These are phyloP conservation scores for Xanthorhoe spadicearia DNA, from an alignment of 2,888 invertebrate species.

Conservation along the genomic window DNA sequence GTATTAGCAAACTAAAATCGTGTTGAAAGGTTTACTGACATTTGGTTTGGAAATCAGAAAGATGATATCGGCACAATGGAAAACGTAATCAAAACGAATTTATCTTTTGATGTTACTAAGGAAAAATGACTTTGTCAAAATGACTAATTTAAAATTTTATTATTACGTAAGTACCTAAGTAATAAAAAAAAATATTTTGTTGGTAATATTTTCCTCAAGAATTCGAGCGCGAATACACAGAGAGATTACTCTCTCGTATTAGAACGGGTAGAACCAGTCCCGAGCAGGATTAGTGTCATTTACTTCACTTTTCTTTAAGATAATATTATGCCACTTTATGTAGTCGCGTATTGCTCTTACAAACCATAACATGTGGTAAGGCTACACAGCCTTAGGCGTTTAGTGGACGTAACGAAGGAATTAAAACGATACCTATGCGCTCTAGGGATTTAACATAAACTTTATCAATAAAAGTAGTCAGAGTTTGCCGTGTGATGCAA, in stretches of 20 bases:
- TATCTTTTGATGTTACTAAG: too few species aligned
- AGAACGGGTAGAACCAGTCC: conserved; percentile 43
- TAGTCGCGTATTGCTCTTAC: neutral
- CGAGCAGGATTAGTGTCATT: conserved; percentile 17
- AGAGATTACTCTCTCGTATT: conserved; percentile 37
- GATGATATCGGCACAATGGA: neutral
- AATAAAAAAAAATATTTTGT: neutral
- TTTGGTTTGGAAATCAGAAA: neutral
- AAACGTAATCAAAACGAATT: neutral
- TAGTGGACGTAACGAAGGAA: neutral
- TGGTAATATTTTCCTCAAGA: conserved; percentile 28
- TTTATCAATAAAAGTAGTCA: conserved; percentile 15
- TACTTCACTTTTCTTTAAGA: conserved; percentile 27
- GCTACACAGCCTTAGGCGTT: neutral
- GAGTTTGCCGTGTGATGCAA: conserved; percentile 21
- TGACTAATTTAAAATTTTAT: too few species aligned
- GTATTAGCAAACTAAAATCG: neutral
- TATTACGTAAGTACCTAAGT: too few species aligned
- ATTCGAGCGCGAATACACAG: conserved; percentile 28
- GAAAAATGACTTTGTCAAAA: too few species aligned
- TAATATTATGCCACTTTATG: conserved; percentile 1
- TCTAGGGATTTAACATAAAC: neutral
- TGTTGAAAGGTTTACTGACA: neutral
- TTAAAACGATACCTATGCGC: neutral
- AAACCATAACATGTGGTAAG: neutral